Base-by-base conservation (phyloP, 2,888 invertebrate genomes). In the Drosophila borealis region DNA sequence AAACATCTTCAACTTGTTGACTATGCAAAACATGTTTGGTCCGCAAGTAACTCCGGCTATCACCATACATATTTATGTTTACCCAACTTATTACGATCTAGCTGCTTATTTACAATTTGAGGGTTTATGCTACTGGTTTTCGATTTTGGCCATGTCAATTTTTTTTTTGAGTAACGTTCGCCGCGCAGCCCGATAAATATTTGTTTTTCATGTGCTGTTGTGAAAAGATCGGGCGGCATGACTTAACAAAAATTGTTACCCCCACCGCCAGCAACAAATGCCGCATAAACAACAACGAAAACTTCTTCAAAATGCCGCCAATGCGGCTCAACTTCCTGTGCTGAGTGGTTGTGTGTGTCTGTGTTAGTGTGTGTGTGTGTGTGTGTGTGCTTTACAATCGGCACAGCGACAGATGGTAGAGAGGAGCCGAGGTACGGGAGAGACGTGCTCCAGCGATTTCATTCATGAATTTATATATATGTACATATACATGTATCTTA, bases 221-320 rank as follows among this genome's bases (percentile, higher is more conserved):
- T 88, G 84, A 82, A 88, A 80, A 79, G 82, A 81, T 73, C 81
- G 69, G 50, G 74, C 74, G 86, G 87, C 81, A 86, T 82, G 89
- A 87, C 88, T 88, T 72, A 84, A 83, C 89, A 87, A 75, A 29
- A 84, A 75, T 88, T 78, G 48, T 80, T 76, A 53, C 54, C 79
- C 78, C 79, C 78, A 66, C 56, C 55, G 69, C 60, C 50, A 29
- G 39, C 19, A 49, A 13, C 36, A 51, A 65, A 64, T 45, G 69
- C 54, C 50, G 17, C 74, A 78, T 39, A 56, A 77, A 57, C 50
- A 74, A 36, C 62, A 75, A 19, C 74, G 53, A 61, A 63, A 67
- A 78, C 89, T 74, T 81, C 87, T 83, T 88, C 84, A 84, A 86
- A 78, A 83, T 78, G 89, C 89, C 82, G 82, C 80, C 87, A 88